Evolutionary conservation across 2,797 vertebrate species (phyloP).

Genomic region (Peromyscus attwateri): DNA sequence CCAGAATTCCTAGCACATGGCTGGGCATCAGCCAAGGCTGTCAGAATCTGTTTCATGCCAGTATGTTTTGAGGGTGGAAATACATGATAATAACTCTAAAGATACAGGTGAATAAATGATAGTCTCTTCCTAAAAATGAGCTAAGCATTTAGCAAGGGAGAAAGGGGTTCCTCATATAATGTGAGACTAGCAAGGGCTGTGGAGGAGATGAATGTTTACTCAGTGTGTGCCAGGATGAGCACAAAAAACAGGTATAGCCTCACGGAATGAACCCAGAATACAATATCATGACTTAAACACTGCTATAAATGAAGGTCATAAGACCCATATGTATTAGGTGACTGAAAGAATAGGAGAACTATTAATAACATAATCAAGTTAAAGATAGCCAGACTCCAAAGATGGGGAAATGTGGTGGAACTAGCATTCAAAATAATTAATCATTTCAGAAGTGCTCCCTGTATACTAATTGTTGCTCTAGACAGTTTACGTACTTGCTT

Average conservation of each 20-base stretch:
- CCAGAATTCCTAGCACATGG: background rate
- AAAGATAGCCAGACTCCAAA: background rate
- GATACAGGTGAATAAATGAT: background rate
- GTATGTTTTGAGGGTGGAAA: background rate
- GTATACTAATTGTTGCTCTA: background rate
- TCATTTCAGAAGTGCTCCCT: background rate
- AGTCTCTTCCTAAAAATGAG: background rate
- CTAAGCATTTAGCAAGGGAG: background rate
- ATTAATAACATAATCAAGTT: background rate
- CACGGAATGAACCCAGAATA: background rate
- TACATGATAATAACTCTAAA: conserved; percentile 28
- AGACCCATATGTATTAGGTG: background rate
- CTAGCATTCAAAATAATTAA: background rate
- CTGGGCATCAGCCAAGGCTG: background rate
- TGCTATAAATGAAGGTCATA: background rate
- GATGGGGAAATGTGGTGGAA: background rate
- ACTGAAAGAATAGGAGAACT: background rate
- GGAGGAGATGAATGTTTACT: background rate
- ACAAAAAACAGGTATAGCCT: background rate
- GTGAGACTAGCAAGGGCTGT: conserved; percentile 1
- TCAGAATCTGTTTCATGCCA: background rate
- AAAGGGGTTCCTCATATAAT: background rate
- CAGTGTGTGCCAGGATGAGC: background rate
- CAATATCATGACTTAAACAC: background rate
- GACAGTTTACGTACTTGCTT: background rate